These are phyloP conservation scores for Hyposoter dolosus DNA, from an alignment of 2,888 invertebrate genomes.

Conservation along the genomic window DNA sequence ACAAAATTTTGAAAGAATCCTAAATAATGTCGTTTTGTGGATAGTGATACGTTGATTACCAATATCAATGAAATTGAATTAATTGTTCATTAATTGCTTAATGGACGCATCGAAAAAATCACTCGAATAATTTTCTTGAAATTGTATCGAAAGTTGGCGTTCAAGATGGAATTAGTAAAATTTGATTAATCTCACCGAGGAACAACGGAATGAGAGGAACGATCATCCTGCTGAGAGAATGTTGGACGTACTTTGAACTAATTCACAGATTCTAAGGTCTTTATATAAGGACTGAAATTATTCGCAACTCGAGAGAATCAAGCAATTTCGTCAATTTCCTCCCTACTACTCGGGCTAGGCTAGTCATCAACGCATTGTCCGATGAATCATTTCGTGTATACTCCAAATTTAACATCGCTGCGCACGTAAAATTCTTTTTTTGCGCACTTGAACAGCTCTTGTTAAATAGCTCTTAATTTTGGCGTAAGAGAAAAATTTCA, in stretches of 20 bases:
- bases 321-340: conserved; percentile 35
- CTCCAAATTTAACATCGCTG: conserved; percentile 2
- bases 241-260: conserved; percentile 3
- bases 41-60: too few relatives aligned
- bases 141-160: not conserved
- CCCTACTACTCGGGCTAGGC: not conserved
- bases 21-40: too few relatives aligned
- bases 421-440: not conserved
- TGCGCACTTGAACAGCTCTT: too few relatives aligned
- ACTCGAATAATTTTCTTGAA: not conserved
- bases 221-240: conserved; percentile 27
- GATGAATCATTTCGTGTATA: conserved; percentile 22
- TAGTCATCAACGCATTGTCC: not conserved
- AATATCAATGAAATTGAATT: not conserved
- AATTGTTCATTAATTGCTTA: not conserved
- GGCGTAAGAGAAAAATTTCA: too few relatives aligned
- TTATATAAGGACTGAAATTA: conserved; percentile 45
- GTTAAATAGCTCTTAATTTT: too few relatives aligned
- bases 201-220: conserved; percentile 40
- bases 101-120: not conserved
- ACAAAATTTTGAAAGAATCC: too few relatives aligned
- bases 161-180: not conserved
- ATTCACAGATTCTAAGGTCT: conserved; percentile 1
- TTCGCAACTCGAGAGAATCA: conserved; percentile 31
- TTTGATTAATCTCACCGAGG: conserved; percentile 37